phyloP scores from a whole-genome alignment of 2,797 vertebrate genomes.

The Falco concolor region DNA sequence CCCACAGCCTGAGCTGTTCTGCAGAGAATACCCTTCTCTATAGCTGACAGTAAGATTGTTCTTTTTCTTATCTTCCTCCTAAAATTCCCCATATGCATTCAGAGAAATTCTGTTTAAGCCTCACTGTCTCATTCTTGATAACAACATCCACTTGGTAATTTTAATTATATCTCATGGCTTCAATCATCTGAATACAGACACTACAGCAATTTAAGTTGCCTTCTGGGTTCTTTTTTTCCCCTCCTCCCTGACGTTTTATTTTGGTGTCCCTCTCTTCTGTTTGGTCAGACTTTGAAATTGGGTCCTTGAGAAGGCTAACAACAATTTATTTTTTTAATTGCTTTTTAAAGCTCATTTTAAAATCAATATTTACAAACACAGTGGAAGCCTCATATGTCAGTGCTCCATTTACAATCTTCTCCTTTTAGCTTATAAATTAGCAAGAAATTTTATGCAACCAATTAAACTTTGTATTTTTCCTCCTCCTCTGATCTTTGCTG shows the following conservation, averaged over 20 bases:
- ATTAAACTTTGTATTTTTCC: neutral
- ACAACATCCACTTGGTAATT: conserved; percentile 21
- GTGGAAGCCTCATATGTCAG: neutral
- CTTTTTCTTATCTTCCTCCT: neutral
- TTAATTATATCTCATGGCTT: conserved; percentile 55
- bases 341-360: neutral
- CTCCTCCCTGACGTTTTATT: neutral
- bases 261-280: neutral
- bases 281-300: neutral
- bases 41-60: neutral
- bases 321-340: neutral
- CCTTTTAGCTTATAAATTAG: neutral
- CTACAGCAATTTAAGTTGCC: conserved; percentile 1
- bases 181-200: conserved; percentile 40
- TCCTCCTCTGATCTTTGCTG: neutral
- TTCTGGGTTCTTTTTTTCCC: neutral
- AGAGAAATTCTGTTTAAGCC: neutral
- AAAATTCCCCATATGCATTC: neutral
- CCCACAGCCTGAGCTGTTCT: neutral
- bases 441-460: neutral
- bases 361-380: neutral
- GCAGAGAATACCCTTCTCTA: neutral
- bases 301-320: neutral
- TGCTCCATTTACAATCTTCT: neutral
- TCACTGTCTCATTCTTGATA: conserved; percentile 12